Conservation (phyloP, 2,888 invertebrate species). For the Hirtodrosophila duncani region DNA sequence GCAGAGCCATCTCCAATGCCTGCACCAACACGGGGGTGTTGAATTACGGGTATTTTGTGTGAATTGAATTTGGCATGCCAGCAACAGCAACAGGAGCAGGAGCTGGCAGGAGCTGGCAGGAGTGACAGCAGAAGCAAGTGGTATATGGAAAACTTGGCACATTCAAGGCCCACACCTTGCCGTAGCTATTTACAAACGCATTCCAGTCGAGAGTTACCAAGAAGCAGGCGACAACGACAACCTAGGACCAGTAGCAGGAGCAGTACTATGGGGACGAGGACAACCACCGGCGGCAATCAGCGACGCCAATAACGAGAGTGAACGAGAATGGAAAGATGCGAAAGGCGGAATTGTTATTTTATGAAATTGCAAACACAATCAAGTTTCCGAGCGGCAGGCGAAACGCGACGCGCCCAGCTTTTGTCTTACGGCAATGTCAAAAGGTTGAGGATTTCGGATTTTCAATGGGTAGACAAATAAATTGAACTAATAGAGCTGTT, state of each 20-base stretch:
- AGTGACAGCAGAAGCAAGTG: neutral
- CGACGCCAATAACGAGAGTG: constrained; percentile 51
- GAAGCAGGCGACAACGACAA: constrained; percentile 23
- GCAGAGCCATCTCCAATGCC: constrained; percentile 40
- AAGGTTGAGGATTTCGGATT: too few relatives aligned
- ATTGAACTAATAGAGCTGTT: constrained; percentile 71
- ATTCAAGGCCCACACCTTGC: constrained; percentile 40
- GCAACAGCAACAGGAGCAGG: neutral
- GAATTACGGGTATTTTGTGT: constrained; percentile 71
- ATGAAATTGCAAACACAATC: constrained; percentile 73
- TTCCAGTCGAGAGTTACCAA: constrained; percentile 51
- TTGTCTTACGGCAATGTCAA: constrained; percentile 35
- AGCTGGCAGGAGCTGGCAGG: neutral
- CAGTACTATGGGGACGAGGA: constrained; percentile 21
- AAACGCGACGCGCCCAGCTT: constrained; percentile 20
- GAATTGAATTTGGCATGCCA: constrained; percentile 69
- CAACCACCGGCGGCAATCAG: constrained; percentile 69
- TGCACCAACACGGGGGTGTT: constrained; percentile 56
- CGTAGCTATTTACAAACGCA: constrained; percentile 66
- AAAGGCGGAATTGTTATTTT: constrained; percentile 60
- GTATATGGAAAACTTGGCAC: constrained; percentile 20
- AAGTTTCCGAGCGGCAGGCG: constrained; percentile 45
- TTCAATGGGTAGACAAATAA: constrained; percentile 58
- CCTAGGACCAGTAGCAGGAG: constrained; percentile 19
- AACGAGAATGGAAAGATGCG: constrained; percentile 9